Base-by-base conservation (phyloP, 2,797 vertebrate genomes). In the Myotis pilosus region DNA sequence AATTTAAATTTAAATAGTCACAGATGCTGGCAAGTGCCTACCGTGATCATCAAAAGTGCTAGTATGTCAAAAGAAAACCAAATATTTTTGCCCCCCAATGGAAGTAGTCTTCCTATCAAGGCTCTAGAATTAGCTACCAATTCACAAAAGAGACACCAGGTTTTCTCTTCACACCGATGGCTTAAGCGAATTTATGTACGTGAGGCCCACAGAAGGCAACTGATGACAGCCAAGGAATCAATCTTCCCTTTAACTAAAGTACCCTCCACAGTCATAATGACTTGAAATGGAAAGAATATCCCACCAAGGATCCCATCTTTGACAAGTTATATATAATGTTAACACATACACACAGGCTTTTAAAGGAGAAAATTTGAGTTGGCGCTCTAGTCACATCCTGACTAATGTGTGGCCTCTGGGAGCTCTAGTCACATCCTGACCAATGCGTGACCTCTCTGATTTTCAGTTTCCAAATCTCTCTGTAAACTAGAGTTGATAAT, bases 201-300 rank as follows among this genome's bases (percentile, higher is more conserved):
- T 41, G n/a, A 79, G 9, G 5, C 8, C 64, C 30, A 72, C 8
- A 84, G 49, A 76, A 87, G 20, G n/a, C 49, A 84, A 72, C 6
- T 87, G 74, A 75, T 60, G 76, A 84, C 4, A 41, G 4, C 25
- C 57, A 80, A 74, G 38, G 47, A 75, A 81, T 84, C 30, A 81
- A 53, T 44, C 38, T 7, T 64, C n/a, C 20, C 20, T n/a, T 88
- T 76, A 74, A 49, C n/a, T 75, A 72, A 89, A 87, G 66, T 7
- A 33, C 51, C 33, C 84, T 75, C 36, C 41, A 64, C 60, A 91
- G 51, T 51, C 92, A 72, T 38, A 74, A 81, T 49, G 30, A 71
- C 33, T 88, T 47, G n/a, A 95, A 92, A 64, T 91, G 76, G 47
- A 90, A 91, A 74, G 53, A 69, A 66, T 38, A 93, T n/a, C 25